Evolutionary conservation across 2,113 vertebrate species (phyloP), one percentile per base, ranked within the genome.

Genomic region (Brachyhypopomus gauderio): DNA sequence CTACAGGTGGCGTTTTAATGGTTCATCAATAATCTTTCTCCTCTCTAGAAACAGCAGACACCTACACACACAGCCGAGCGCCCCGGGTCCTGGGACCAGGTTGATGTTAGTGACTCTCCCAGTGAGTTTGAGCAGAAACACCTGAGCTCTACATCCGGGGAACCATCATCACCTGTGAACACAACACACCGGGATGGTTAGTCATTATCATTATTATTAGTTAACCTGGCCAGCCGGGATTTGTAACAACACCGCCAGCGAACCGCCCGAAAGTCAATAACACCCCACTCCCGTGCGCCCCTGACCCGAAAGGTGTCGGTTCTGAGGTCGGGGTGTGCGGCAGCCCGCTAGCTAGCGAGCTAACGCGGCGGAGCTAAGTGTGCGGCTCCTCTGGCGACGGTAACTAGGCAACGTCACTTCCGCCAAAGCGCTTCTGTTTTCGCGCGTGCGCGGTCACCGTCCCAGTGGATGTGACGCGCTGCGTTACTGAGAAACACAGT

Each of bases 331-430:
- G n/a, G n/a, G n/a, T n/a, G n/a, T n/a, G n/a, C n/a, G n/a, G n/a
- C 9, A 14, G 52, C 17, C 52, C 9, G 52, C 52, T 55, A 9
- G 52, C 9, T 55, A 9, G 58, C n/a, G 20, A n/a, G 58, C 58
- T 58, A 19, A 19, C 16, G 16, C 56, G 2, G 4, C 20, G 14
- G 0, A 20, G 19, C 58, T 9, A n/a, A 75, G 19, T 48, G 52
- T 45, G 77, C 36, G 36, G 19, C 77, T 58, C 76, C 36, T 67
- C 45, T 79, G 74, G 59, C 82, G 62, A 59, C 75, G 5, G 90
- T 89, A 86, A 88, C 89, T 67, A 89, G 1, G 80, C 6, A 22
- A 87, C 91, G 91, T 92, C 90, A 93, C 84, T 90, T 93, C 91
- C 92, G 89, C 70, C n/a, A n/a, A 80, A 34, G 66, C 30, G 7